Percentiles rank a stretch among this genome's conserved stretches.
Conservation (phyloP, 2,888 invertebrate species). For the Exocentrus adspersus region DNA sequence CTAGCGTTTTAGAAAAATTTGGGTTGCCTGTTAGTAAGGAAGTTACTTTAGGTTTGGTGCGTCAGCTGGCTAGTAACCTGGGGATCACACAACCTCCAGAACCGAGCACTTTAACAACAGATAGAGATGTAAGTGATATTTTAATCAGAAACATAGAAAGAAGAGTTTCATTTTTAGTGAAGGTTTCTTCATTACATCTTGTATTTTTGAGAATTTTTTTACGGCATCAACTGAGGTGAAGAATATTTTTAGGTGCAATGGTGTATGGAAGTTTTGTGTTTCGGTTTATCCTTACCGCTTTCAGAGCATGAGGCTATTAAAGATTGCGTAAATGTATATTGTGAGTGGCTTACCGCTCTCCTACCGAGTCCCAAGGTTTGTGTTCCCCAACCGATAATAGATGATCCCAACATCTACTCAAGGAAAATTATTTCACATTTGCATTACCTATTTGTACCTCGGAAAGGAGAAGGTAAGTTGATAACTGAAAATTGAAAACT, state of each 20-base stretch:
- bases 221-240: too few relatives aligned
- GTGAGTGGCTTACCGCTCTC: constrained; percentile 94
- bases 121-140: constrained; percentile 77
- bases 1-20: constrained; percentile 83
- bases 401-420: constrained; percentile 90
- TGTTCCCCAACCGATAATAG: constrained; percentile 88
- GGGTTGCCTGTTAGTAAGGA: constrained; percentile 78
- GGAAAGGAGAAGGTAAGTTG: constrained; percentile 86
- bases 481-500: too few relatives aligned
- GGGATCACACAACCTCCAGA: constrained; percentile 83
- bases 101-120: constrained; percentile 83
- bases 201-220: too few relatives aligned
- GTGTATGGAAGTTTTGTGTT: constrained; percentile 90
- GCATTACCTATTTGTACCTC: constrained; percentile 93
- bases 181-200: too few relatives aligned
- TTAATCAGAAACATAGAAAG: too few relatives aligned
- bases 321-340: constrained; percentile 96
- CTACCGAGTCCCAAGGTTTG: constrained; percentile 85
- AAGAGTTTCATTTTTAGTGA: too few relatives aligned
- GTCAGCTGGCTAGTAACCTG: constrained; percentile 76
- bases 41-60: constrained; percentile 83
- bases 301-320: constrained; percentile 93
- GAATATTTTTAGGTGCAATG: constrained; percentile 79
- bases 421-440: constrained; percentile 91
- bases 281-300: constrained; percentile 88